Evolutionary conservation across 2,888 invertebrate genomes (phyloP), one percentile per base, ranked within the genome.

Genomic region (Pterobdella sp.): DNA sequence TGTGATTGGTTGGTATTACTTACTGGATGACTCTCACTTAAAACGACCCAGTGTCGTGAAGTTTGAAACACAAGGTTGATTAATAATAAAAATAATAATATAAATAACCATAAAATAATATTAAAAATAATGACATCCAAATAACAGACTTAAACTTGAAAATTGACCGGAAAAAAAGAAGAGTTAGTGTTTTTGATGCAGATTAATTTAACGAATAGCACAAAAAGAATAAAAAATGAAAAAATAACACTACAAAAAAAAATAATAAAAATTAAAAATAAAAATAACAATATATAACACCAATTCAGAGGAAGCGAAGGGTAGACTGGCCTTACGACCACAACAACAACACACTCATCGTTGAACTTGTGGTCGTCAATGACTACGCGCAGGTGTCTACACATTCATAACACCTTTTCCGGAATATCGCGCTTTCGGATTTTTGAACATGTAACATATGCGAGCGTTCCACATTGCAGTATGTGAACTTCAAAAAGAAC

Each of bases 281-380:
- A 18, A 49, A 49, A 14, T 49, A 49, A 49, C 18, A 49, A 49
- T 14, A 32, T 71, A 29, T 18, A 49, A 49, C 26, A 74, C 32
- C 79, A 79, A 29, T 82, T 10, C 78, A 80, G 65, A 80, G 81
- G 7, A 26, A 18, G 60, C 60, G 49, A 14, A 56, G 77, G n/a
- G 32, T 71, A 64, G 60, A 75, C 31, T 80, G 80, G 56, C 82
- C 82, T 2, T 81, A 80, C 74, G 81, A 82, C 74, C 77, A 79
- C 65, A 79, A 80, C 60, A 70, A 76, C 22, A 78, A 80, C 67
- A 81, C 82, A 1, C 77, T 80, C 72, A 81, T 80, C 76, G 80
- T 83, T 2, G 83, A 83, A 73, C 77, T 83, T 68, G 82, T 80
- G 73, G 73, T 83, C 22, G 83, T 82, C 29, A 81, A 80, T 76